Base-by-base conservation (phyloP, 2,113 vertebrate genomes). In the Tachuris rubrigastra region DNA sequence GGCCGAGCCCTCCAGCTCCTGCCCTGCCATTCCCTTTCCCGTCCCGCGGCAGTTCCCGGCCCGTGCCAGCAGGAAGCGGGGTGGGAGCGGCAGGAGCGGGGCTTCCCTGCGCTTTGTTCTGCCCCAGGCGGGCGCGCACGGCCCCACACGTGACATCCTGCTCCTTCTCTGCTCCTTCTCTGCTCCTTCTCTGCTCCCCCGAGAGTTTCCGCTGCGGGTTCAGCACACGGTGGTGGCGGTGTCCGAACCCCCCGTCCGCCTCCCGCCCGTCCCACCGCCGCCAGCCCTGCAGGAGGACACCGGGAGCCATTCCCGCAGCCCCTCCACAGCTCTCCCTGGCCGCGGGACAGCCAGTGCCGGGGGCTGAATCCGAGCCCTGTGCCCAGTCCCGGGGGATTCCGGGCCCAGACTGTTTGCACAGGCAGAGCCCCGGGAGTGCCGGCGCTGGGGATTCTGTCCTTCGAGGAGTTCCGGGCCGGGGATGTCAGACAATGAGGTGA, bases 61-160 rank as follows among this genome's bases (percentile, higher is more conserved):
- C 55, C 0, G 9, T 71, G 78, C 67, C 85, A 89, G 89, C 95
- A 96, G 95, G 95, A 97, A 96, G 94, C 53, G 0, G 76, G 73
- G 22, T 85, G 96, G 95, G 94, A 91, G 93, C 39, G 50, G 93
- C 81, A 49, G 3, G 85, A 84, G 86, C 66, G 31, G 95, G 94
- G 94, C 58, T 96, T 82, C 95, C 94, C 96, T 73, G 35, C 1
- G 85, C 96, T 97, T 96, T 97, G 96, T 93, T 91, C 87, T 94
- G 46, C 90, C 84, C 94, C 87, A 18, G 89, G 81, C 4, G 6
- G 66, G 68, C 23, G 1, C 86, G 8, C 72, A 15, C 12, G 1
- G 92, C 68, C 27, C 5, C 5, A 28, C 96, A 95, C 62, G 81
- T 93, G 93, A 96, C 35, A 93, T 95, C 94, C 95, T 95, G 95